Conservation (phyloP, 2,888 invertebrate species). For the Polydrusus pterygomalis region DNA sequence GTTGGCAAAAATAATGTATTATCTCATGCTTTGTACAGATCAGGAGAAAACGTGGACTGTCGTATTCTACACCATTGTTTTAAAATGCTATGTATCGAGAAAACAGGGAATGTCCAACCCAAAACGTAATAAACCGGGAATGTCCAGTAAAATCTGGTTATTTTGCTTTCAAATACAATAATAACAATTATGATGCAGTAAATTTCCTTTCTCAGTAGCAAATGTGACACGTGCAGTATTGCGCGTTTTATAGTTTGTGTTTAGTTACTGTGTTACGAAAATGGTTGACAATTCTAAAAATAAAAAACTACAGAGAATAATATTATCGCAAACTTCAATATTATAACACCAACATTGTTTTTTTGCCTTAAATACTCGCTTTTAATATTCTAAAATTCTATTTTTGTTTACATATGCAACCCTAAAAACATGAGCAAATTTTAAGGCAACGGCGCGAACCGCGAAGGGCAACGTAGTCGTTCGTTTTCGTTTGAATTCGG, state of each 20-base stretch:
- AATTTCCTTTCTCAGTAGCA: slow-evolving; percentile 5
- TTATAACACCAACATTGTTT: too few species aligned
- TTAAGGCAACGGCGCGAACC: too few species aligned
- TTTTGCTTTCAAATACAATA: slow-evolving; percentile 2
- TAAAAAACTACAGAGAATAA: background rate
- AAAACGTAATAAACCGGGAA: too few species aligned
- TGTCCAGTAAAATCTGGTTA: background rate
- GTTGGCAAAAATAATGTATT: too few species aligned
- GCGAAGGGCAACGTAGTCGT: too few species aligned
- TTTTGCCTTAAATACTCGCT: too few species aligned
- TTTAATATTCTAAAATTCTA: too few species aligned
- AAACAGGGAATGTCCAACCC: slow-evolving; percentile 5
- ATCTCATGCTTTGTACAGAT: background rate
- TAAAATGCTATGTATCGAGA: background rate
- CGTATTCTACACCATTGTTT: background rate
- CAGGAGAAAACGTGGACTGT: background rate
- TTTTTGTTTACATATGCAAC: too few species aligned
- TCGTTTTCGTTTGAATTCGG: too few species aligned
- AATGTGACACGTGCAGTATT: background rate
- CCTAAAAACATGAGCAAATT: too few species aligned
- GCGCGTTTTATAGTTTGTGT: background rate
- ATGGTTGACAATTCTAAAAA: background rate
- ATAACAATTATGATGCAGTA: background rate
- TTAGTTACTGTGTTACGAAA: slow-evolving; percentile 1
- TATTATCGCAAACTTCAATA: too few species aligned